Base-by-base conservation (phyloP, 1,140 invertebrate genomes). In the Drosophila rufa region DNA sequence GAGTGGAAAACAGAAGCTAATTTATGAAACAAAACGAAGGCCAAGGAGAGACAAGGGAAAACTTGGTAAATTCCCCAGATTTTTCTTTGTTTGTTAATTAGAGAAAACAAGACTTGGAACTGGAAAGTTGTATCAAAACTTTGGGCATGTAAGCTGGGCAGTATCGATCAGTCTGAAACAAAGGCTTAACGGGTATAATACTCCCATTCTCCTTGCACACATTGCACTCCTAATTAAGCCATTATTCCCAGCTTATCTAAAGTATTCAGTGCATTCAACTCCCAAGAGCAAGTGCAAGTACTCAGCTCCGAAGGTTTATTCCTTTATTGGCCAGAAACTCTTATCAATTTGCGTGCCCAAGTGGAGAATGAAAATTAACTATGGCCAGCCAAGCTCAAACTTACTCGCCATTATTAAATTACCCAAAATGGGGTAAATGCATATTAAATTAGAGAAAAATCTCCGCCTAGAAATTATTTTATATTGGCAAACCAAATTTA, bases 341-440 rank as follows among this genome's bases (percentile, higher is more conserved):
- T 73, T 73, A 73, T 74, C 66, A 59, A 36, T 17, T 15, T 50
- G 15, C 66, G 51, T 59, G 65, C 68, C 33, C 51, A 73, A 71
- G 51, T 58, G 38, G 17, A 11, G 27, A 45, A 17, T 27, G 14
- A 9, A 46, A 46, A 66, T 43, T 8, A 61, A 36, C 42, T 12
- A 22, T 14, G n/a, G 11, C 12, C 50, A 51, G 19, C 1, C 38
- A 19, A n/a, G 12, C 15, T 12, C 43, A 43, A 30, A 43, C 8
- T 30, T 9, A 17, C 4, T 14, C n/a, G 6, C 50, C 12, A 27
- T 27, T n/a, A 30, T 22, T 22, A 64, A 56, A 15, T 30, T 33
- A 17, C n/a, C 40, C 42, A 62, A 64, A n/a, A n/a, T n/a, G n/a
- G n/a, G n/a, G n/a, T n/a, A n/a, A n/a, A n/a, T n/a, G n/a, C n/a